Percentiles rank a stretch among this genome's conserved stretches.
Evolutionary conservation across 2,113 vertebrate species (phyloP).

Genomic region (Porphyrio hochstetteri): DNA sequence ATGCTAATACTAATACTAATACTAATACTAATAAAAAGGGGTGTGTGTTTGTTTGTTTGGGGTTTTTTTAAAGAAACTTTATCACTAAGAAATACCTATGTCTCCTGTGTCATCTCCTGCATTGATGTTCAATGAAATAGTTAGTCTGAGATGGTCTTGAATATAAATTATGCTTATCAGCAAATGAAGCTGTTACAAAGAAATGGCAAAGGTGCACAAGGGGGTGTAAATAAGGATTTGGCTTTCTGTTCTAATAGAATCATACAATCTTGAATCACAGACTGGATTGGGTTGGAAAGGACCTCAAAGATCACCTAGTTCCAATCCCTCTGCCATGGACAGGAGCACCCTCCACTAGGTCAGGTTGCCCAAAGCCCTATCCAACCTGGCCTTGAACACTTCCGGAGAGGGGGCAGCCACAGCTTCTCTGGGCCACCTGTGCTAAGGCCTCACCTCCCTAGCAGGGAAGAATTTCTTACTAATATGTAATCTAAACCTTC

Average conservation of each 20-base stretch:
- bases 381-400: too few species aligned
- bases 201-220: neutral
- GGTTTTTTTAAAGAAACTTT: neutral
- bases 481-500: too few species aligned
- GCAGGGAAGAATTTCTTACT: too few species aligned
- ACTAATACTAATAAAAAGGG: neutral
- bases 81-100: neutral
- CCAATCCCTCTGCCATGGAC: neutral
- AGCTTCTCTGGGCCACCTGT: too few species aligned
- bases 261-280: neutral
- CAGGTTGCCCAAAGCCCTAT: too few species aligned
- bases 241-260: neutral
- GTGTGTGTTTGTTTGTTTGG: too few species aligned
- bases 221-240: neutral
- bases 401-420: too few species aligned
- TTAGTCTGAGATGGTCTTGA: constrained; percentile 1
- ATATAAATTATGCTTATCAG: constrained; percentile 22
- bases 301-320: neutral
- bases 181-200: constrained; percentile 13
- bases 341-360: too few species aligned
- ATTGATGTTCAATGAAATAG: constrained; percentile 38
- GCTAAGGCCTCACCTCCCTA: too few species aligned
- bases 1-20: constrained; percentile 15
- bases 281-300: too few species aligned
- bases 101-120: constrained; percentile 21